These are phyloP conservation scores for Scolanthus callimorphus DNA, from an alignment of 92 coral and sea anemone species.

Conservation along the genomic window DNA sequence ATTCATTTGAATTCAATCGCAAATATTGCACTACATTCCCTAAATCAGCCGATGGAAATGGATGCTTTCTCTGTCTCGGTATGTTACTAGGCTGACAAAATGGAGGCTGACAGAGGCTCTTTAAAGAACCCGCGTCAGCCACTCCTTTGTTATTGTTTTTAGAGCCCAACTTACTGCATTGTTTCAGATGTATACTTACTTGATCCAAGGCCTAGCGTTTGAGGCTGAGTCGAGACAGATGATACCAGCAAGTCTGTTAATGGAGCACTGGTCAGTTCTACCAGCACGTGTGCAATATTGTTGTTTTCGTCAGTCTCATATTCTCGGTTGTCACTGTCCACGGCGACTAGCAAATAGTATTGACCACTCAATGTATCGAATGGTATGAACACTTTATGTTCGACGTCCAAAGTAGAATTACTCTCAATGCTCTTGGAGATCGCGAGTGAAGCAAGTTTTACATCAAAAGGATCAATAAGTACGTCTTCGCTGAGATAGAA, in stretches of 20 bases:
- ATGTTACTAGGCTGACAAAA: too few relatives aligned
- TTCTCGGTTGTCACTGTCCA: constrained; percentile 53
- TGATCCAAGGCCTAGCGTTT: constrained; percentile 27
- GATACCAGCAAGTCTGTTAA: constrained; percentile 66
- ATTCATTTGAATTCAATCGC: too few relatives aligned
- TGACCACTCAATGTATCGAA: constrained; percentile 57
- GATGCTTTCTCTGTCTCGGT: too few relatives aligned
- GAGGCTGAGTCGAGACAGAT: constrained; percentile 46
- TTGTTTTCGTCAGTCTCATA: constrained; percentile 57
- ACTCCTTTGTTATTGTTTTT: too few relatives aligned
- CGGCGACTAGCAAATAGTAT: constrained; percentile 52
- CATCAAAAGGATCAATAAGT: constrained; percentile 67
- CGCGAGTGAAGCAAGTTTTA: constrained; percentile 27
- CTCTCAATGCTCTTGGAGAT: constrained; percentile 12
- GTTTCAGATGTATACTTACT: too few relatives aligned
- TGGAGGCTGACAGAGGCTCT: too few relatives aligned
- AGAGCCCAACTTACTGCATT: too few relatives aligned
- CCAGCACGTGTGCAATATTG: constrained; percentile 46
- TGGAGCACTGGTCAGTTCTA: constrained; percentile 36
- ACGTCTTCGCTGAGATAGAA: constrained; percentile 69
- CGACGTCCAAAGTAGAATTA: constrained; percentile 30
- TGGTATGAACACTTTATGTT: constrained; percentile 55
- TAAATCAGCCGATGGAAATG: too few relatives aligned
- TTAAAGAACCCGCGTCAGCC: too few relatives aligned
- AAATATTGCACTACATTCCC: too few relatives aligned